Percentiles rank a stretch among this genome's conserved stretches.
phyloP scores from a whole-genome alignment of 2,797 vertebrate species.

The Streptopelia turtur region DNA sequence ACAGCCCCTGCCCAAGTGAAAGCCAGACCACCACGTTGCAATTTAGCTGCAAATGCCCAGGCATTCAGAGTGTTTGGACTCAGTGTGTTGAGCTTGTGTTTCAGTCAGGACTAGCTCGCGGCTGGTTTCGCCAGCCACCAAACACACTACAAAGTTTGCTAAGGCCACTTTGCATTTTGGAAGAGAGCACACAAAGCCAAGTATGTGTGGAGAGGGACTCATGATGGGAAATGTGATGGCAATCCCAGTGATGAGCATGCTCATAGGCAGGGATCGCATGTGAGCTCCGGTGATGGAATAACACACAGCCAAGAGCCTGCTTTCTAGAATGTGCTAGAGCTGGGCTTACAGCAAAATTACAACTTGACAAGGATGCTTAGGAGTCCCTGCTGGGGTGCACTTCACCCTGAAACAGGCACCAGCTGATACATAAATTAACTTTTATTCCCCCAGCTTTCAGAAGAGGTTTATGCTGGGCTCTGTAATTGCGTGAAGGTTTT shows the following conservation, averaged over 20 bases:
- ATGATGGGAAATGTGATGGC: fast-evolving
- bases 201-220: no score
- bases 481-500: neutral
- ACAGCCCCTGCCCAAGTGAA: neutral
- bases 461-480: neutral
- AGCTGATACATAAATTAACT: neutral
- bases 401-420: neutral
- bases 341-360: neutral
- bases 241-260: fast-evolving
- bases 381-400: neutral
- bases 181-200: neutral
- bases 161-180: fast-evolving
- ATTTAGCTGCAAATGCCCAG: neutral
- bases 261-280: neutral
- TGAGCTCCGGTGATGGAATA: neutral
- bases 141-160: neutral
- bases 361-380: neutral
- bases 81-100: neutral
- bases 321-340: neutral
- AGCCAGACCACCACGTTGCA: neutral
- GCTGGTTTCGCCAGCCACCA: neutral
- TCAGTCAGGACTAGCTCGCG: neutral
- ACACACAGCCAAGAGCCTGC: fast-evolving
- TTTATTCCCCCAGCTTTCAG: neutral
- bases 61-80: neutral